Evolutionary conservation across 2,888 invertebrate species (phyloP), one percentile per base, ranked within the genome.

Genomic region (Chaitophorus viminalis): DNA sequence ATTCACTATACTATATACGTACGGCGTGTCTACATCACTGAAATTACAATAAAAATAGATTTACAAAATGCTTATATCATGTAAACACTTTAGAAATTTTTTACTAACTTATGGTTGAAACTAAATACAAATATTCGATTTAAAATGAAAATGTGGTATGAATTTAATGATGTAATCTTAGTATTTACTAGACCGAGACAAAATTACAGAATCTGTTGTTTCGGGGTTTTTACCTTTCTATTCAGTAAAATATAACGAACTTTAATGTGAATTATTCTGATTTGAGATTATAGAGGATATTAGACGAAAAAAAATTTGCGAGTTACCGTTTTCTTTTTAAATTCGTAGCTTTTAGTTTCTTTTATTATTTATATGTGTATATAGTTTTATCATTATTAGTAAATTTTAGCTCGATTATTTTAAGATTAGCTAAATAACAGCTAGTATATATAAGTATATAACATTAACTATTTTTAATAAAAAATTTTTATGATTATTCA

Each of bases 11-110:
- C 11, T 29, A 5, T 14, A 29, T 46, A 9, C n/a, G n/a, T n/a
- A n/a, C n/a, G n/a, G n/a, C n/a, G n/a, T n/a, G n/a, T 36, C 36
- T 36, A 36, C 11, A 46, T n/a, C 65, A 60, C 60, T 60, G 29
- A 60, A 68, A 70, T 81, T 46, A 68, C 31, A 81, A 81, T 81
- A 39, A 68, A 52, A 72, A 82, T 72, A 33, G 82, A 82, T 72
- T 79, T 70, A 70, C 46, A 82, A 82, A 31, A 70, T 70, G 31
- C 60, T 46, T 46, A 31, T 21, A 25, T 31, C 14, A 60, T 9
- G 46, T 46, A 46, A 46, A 9, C 29, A 46, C 70, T 70, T 68
- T 46, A 46, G 6, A 46, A 46, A 46, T 25, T 39, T 68, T 46
- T 31, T 21, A 70, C 29, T 79, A 65, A 29, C 39, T 79, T 79